Conservation (phyloP, 2,797 vertebrate genomes). For the Oreochromis mossambicus region DNA sequence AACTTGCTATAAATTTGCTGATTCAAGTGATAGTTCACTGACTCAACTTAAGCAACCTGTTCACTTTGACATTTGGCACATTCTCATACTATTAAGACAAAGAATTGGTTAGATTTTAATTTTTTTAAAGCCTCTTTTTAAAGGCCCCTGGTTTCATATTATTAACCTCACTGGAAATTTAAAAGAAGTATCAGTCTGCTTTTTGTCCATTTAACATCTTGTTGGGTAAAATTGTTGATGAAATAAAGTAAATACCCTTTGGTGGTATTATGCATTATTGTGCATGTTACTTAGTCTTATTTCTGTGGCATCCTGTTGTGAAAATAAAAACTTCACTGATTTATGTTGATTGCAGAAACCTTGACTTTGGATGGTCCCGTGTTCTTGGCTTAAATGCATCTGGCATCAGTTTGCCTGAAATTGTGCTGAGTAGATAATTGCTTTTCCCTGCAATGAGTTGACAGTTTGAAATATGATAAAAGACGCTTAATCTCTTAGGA, state of each 20-base stretch:
- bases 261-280: background rate
- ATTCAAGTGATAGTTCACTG: background rate
- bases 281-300: background rate
- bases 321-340: constrained; percentile 14
- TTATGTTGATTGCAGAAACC: constrained; percentile 39
- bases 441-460: constrained; percentile 4
- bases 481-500: background rate
- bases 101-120: background rate
- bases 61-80: background rate
- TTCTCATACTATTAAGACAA: background rate
- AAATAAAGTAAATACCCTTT: background rate
- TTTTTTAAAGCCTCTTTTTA: background rate
- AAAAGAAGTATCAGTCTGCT: background rate
- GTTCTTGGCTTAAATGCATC: constrained; percentile 25
- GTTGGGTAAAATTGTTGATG: background rate
- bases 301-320: background rate
- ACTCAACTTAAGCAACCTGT: background rate
- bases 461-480: constrained; percentile 10
- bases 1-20: background rate
- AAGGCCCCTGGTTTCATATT: background rate
- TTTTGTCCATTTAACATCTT: background rate
- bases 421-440: constrained; percentile 32
- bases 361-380: background rate
- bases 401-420: constrained; percentile 21
- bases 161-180: background rate